A percentile compares a stretch with the other conserved stretches of the same genome.
Conservation (phyloP, 2,797 vertebrate genomes). For the Gallinago solitaria region DNA sequence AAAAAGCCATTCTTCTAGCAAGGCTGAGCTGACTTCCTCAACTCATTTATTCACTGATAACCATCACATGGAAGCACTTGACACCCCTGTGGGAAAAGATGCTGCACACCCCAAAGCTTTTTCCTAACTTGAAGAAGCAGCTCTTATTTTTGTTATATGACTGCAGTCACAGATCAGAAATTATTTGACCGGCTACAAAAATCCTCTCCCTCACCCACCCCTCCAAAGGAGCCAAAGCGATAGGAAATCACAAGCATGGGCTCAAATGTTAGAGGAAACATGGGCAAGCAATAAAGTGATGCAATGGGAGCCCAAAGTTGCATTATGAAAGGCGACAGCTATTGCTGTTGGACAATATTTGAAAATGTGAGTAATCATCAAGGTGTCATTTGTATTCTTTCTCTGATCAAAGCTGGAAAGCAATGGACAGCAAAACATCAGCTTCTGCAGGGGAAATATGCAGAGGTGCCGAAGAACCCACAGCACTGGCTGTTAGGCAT, state of each 20-base stretch:
- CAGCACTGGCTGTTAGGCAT: background rate
- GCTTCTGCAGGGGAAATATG: background rate
- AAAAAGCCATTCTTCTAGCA: background rate
- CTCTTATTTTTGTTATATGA: background rate
- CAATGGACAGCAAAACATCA: background rate
- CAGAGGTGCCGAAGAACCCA: background rate
- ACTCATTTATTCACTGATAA: background rate
- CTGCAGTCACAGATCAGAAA: background rate
- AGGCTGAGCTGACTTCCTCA: background rate
- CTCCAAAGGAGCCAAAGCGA: background rate
- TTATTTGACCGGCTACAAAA: background rate
- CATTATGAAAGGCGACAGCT: slow-evolving; percentile 23
- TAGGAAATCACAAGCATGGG: background rate
- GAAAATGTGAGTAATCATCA: slow-evolving; percentile 71
- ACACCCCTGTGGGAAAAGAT: background rate
- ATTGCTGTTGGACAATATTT: slow-evolving; percentile 1
- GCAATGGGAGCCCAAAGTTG: background rate
- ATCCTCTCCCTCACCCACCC: background rate
- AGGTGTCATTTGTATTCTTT: slow-evolving; percentile 41
- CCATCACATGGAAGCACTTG: background rate
- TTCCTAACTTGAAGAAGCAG: background rate
- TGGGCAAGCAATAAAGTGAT: background rate
- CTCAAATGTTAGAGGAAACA: background rate
- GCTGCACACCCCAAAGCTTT: background rate
- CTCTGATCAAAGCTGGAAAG: background rate